Evolutionary conservation across 1,140 invertebrate genomes (phyloP).

Genomic region (Solenopsis invicta): DNA sequence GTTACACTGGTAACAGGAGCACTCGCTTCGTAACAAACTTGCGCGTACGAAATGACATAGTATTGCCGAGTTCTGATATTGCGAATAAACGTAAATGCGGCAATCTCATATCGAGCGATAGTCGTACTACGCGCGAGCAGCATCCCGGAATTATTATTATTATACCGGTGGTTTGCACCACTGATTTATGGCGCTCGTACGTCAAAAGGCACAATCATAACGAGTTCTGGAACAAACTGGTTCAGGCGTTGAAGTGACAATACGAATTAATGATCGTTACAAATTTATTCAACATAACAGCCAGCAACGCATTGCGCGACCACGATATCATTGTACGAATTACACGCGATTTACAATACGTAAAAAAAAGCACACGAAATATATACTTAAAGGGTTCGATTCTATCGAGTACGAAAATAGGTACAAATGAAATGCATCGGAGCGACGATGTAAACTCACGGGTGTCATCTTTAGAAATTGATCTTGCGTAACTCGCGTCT

Average conservation of each 20-base stretch:
- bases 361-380: background rate
- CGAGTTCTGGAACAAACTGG: conserved; percentile 52
- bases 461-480: background rate
- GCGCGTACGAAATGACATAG: background rate
- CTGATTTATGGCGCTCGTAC: conserved; percentile 36
- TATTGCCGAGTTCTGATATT: background rate
- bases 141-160: conserved; percentile 29
- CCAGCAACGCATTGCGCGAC: background rate
- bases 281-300: background rate
- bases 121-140: background rate
- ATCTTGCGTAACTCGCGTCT: conserved; percentile 44
- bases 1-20: background rate
- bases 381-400: background rate
- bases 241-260: conserved; percentile 25
- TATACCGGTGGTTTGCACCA: background rate
- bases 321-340: background rate
- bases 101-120: background rate
- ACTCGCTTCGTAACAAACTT: background rate
- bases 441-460: background rate
- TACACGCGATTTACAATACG: background rate
- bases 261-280: conserved; percentile 34
- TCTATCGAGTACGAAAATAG: background rate
- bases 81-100: conserved; percentile 19
- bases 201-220: conserved; percentile 41
- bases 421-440: background rate